Percentiles rank a stretch among this genome's conserved stretches.
Evolutionary conservation across 2,888 invertebrate genomes (phyloP).

Genomic region (Tenthredo livida): DNA sequence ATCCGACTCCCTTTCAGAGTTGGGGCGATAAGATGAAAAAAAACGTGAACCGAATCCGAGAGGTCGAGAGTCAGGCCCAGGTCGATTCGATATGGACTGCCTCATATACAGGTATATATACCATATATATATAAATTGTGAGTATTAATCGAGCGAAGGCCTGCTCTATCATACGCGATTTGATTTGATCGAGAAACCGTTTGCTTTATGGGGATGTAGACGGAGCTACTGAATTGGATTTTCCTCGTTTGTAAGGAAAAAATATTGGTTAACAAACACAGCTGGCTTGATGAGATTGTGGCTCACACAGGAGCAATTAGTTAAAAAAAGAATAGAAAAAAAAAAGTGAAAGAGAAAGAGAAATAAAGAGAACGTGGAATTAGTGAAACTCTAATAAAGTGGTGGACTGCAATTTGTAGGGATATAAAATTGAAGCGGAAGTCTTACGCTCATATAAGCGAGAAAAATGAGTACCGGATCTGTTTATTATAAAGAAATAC

Average conservation of each 20-base stretch:
- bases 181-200: constrained; percentile 15
- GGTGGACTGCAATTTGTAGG: not conserved
- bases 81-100: too few species aligned
- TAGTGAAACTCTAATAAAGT: constrained; percentile 20
- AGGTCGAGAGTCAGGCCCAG: too few species aligned
- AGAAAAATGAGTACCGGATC: not conserved
- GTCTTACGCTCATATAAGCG: not conserved
- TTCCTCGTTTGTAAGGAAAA: not conserved
- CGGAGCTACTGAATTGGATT: constrained; percentile 17
- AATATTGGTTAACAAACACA: constrained; percentile 22
- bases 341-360: constrained; percentile 37
- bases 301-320: not conserved
- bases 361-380: constrained; percentile 45
- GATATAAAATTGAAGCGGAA: not conserved
- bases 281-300: constrained; percentile 10
- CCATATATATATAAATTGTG: not conserved
- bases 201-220: constrained; percentile 11
- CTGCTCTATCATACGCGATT: constrained; percentile 14
- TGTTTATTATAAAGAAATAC: not conserved
- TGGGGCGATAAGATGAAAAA: too few species aligned
- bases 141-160: not conserved
- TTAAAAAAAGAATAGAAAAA: constrained; percentile 52
- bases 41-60: too few species aligned
- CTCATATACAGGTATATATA: too few species aligned
- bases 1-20: too few species aligned